Conservation (phyloP, 2,888 invertebrate genomes). For the Choreutis nemorana region DNA sequence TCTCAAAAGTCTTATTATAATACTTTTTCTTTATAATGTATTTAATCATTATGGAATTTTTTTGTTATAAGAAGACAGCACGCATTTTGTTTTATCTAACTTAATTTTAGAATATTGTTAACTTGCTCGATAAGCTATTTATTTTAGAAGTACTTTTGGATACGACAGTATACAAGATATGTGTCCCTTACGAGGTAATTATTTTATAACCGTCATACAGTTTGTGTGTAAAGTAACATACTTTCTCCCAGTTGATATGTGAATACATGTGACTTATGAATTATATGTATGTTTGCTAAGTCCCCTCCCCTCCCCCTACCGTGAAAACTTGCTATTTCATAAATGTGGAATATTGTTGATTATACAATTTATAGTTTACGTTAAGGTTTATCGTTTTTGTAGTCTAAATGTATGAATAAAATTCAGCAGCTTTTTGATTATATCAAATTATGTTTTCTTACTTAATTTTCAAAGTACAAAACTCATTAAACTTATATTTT, state of each 20-base stretch:
- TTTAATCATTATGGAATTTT: no score
- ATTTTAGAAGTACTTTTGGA: constrained; percentile 63
- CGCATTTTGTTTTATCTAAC: constrained; percentile 49
- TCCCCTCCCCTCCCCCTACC: no score
- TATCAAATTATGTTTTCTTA: constrained; percentile 30
- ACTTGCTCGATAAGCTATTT: constrained; percentile 57
- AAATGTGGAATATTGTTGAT: constrained; percentile 3
- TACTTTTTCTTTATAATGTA: no score
- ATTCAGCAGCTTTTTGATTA: constrained; percentile 40
- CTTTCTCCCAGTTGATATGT: no score
- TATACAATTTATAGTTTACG: constrained; percentile 20
- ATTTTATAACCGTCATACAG: no score
- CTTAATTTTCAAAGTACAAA: constrained; percentile 64
- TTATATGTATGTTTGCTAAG: no score
- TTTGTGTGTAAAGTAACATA: no score
- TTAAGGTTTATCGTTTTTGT: constrained; percentile 38
- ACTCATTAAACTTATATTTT: constrained; percentile 42
- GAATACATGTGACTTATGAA: no score
- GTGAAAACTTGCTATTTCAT: no score
- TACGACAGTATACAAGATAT: constrained; percentile 58
- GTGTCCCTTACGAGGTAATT: no score
- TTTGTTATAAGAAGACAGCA: constrained; percentile 28
- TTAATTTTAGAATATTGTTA: constrained; percentile 52
- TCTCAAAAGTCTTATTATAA: no score
- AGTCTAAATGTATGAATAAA: constrained; percentile 45